Evolutionary conservation across 2,888 invertebrate species (phyloP), one percentile per base, ranked within the genome.

Genomic region (Laspeyria flexula): DNA sequence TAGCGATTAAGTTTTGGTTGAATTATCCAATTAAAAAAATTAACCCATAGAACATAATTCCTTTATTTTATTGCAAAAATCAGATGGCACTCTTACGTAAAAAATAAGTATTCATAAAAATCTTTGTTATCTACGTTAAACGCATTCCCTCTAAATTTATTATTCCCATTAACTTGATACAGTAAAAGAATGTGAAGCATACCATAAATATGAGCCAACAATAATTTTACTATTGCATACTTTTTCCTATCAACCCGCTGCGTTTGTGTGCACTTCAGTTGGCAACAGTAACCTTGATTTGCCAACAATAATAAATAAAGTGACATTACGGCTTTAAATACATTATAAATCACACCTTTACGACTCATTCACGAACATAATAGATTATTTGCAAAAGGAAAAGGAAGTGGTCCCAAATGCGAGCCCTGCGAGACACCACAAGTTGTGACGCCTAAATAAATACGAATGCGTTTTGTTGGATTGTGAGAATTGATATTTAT

Each of bases 401-500:
- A 77, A 83, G 81, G 82, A 83, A 85, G 81, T 77, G 75, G 65
- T 69, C 78, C 79, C 77, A 61, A 60, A 75, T 68, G 77, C 69
- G 69, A 66, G 73, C 77, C 77, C 74, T 72, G 71, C 55, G 75
- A 67, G 74, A 77, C 73, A 73, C 78, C 80, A 70, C 78, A 76
- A 78, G 71, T 75, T 71, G 73, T 75, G 72, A 79, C 73, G 77
- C 80, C 81, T 86, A 89, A 90, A 90, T 88, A 89, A 90, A 88
- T 88, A 90, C 83, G 86, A 90, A 90, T 88, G 87, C 78, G 78
- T 85, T 83, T 83, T 83, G 85, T 85, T 83, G 81, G 83, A 78
- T 81, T 82, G 84, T 81, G 85, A 79, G 88, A 89, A 90, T 90
- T 90, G 90, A 90, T 90, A 90, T 90, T 90, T 90, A 90, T 86